A percentile compares a stretch with the other conserved stretches of the same genome.
phyloP scores from a whole-genome alignment of 2,888 invertebrate genomes.

The Ferrisia virgata region DNA sequence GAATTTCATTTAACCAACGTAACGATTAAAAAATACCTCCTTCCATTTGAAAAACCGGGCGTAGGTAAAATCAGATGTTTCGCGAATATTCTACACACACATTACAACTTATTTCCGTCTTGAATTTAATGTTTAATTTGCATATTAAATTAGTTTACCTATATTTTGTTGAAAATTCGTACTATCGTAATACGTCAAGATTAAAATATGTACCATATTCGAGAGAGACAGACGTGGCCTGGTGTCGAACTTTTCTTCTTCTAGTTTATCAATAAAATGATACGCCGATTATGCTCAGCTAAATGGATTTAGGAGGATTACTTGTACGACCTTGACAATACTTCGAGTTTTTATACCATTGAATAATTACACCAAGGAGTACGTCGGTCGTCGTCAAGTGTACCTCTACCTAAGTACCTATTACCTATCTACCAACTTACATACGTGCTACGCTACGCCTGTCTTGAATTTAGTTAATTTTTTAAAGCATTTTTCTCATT shows the following conservation, averaged over 20 bases:
- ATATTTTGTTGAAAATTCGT: neutral
- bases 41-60: neutral
- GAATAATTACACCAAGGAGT: neutral
- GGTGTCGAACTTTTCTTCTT: neutral
- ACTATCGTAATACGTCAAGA: neutral
- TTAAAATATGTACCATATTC: neutral
- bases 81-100: neutral
- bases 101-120: too few relatives aligned
- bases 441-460: neutral
- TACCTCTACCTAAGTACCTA: neutral
- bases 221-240: neutral
- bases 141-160: neutral
- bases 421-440: too few relatives aligned
- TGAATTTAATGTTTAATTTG: neutral
- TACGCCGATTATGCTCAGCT: neutral
- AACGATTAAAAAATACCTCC: neutral
- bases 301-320: slow-evolving; percentile 7
- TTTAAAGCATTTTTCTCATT: neutral
- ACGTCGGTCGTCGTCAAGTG: neutral
- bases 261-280: neutral
- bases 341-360: neutral
- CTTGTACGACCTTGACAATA: neutral
- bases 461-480: neutral
- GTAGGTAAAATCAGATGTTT: neutral
- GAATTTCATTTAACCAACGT: neutral